A percentile compares a stretch with the other conserved stretches of the same genome.
phyloP scores from a whole-genome alignment of 1,140 invertebrate species.

The Neodiprion lecontei region DNA sequence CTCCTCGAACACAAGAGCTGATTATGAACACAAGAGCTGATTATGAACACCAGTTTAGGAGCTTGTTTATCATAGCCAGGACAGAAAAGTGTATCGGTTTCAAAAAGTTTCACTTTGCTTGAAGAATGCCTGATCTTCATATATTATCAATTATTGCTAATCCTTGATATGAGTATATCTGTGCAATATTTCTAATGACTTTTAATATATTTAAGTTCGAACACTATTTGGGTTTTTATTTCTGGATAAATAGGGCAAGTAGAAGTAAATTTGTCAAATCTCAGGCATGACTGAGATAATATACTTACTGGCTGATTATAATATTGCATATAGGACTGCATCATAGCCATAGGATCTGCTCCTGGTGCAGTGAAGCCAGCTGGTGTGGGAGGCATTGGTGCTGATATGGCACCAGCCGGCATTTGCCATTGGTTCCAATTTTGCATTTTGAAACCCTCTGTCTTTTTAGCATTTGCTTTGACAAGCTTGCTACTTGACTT shows the following conservation, averaged over 20 bases:
- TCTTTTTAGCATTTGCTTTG: constrained; percentile 33
- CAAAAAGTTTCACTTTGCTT: too few relatives aligned
- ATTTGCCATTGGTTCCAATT: constrained; percentile 61
- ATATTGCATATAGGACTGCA: constrained; percentile 61
- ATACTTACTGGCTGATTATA: constrained; percentile 62
- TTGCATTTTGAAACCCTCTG: constrained; percentile 54
- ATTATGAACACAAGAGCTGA: too few relatives aligned
- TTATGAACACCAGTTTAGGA: too few relatives aligned
- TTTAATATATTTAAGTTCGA: constrained; percentile 3
- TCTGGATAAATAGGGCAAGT: not conserved
- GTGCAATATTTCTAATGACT: not conserved
- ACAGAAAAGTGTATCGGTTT: too few relatives aligned
- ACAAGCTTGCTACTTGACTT: constrained; percentile 32
- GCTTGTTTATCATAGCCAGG: too few relatives aligned
- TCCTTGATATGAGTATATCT: not conserved
- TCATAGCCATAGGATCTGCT: constrained; percentile 56
- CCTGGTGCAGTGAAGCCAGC: constrained; percentile 52
- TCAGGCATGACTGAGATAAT: not conserved
- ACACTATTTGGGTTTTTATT: not conserved
- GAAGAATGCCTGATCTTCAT: not conserved
- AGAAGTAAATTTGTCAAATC: too few relatives aligned
- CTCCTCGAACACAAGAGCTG: too few relatives aligned
- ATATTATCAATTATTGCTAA: constrained; percentile 7
- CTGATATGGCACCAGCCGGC: constrained; percentile 48
- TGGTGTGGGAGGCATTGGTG: constrained; percentile 56